A percentile compares a stretch with the other conserved stretches of the same genome.
These are phyloP conservation scores for Mormyrus proboscirostris DNA, from an alignment of 2,797 vertebrate genomes.

Conservation along the genomic window DNA sequence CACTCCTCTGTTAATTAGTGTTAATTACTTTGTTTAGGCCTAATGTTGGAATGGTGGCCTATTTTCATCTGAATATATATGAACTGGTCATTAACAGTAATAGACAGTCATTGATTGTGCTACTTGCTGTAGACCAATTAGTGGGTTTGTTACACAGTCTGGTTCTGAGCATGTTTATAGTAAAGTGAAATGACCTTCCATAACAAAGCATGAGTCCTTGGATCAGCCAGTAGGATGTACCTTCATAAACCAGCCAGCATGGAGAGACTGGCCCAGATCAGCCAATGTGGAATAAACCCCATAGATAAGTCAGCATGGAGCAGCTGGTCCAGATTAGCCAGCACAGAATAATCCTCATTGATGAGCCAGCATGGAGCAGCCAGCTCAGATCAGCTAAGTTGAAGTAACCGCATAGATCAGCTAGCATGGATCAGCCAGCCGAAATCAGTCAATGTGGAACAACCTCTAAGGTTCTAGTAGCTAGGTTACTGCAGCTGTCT, in stretches of 20 bases:
- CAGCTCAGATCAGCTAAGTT: background rate
- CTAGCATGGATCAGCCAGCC: background rate
- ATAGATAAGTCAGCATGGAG: background rate
- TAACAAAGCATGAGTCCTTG: background rate
- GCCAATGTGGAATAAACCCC: background rate
- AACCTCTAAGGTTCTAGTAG: background rate
- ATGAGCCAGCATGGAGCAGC: background rate
- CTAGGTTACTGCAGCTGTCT: background rate
- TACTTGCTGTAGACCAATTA: background rate
- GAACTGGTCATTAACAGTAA: background rate
- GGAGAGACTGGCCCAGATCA: background rate
- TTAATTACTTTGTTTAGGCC: constrained; percentile 9
- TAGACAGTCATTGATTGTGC: background rate
- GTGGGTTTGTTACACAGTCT: background rate
- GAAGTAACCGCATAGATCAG: background rate
- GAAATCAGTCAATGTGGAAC: background rate
- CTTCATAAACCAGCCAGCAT: background rate
- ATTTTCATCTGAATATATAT: constrained; percentile 1
- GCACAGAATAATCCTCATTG: too few species aligned
- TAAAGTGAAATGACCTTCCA: background rate
- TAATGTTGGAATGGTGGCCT: background rate
- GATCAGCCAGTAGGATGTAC: background rate
- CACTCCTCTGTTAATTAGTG: background rate
- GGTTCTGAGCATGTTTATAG: background rate
- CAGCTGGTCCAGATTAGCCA: background rate